These are phyloP conservation scores for Microcaecilia unicolor DNA, from an alignment of 2,797 vertebrate genomes.

Conservation along the genomic window DNA sequence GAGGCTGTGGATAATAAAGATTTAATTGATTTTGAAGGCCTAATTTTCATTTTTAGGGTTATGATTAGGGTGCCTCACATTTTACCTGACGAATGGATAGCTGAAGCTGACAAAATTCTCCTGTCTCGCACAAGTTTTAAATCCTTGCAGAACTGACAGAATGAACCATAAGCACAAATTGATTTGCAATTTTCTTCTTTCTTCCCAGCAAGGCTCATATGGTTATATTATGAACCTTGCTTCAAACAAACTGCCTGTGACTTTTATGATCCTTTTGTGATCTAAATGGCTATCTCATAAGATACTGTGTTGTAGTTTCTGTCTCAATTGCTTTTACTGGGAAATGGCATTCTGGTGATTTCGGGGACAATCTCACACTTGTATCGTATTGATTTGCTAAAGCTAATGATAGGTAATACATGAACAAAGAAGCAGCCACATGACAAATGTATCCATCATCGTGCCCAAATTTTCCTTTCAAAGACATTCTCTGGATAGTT, in stretches of 20 bases:
- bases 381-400: slow-evolving; percentile 57
- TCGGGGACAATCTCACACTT: slow-evolving; percentile 53
- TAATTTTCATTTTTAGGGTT: slow-evolving; percentile 33
- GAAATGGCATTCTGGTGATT: slow-evolving; percentile 59
- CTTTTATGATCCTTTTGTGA: slow-evolving; percentile 65
- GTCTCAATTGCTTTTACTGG: slow-evolving; percentile 57
- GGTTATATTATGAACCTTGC: slow-evolving; percentile 58
- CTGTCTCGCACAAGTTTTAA: slow-evolving; percentile 60
- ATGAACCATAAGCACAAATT: slow-evolving; percentile 62
- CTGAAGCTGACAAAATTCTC: slow-evolving; percentile 47
- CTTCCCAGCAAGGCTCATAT: slow-evolving; percentile 42
- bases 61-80: slow-evolving; percentile 34
- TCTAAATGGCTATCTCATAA: slow-evolving; percentile 64
- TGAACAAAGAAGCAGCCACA: background rate
- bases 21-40: slow-evolving; percentile 49
- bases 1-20: slow-evolving; percentile 47
- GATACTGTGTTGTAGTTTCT: slow-evolving; percentile 54
- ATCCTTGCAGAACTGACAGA: slow-evolving; percentile 53
- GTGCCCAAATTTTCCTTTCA: no score
- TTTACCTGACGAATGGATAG: slow-evolving; percentile 32
- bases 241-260: slow-evolving; percentile 63
- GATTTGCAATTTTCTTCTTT: slow-evolving; percentile 58
- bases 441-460: no score
- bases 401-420: slow-evolving; percentile 39
- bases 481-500: no score